These are phyloP conservation scores for Aphaenogaster ashmeadi DNA, from an alignment of 1,140 invertebrate species.

Conservation along the genomic window DNA sequence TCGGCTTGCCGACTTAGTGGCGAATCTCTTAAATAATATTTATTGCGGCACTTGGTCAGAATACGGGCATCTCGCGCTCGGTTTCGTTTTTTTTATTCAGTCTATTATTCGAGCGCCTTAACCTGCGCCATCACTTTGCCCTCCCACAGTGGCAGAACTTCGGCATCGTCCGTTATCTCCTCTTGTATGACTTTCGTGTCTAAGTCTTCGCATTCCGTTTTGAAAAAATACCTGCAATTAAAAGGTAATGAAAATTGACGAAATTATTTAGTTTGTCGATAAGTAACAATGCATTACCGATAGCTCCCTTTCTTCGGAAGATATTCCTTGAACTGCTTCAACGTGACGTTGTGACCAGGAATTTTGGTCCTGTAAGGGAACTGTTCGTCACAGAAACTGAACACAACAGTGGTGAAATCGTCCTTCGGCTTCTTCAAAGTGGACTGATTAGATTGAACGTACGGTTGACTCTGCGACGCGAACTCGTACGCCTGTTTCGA, in stretches of 20 bases:
- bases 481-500: slow-evolving; percentile 76
- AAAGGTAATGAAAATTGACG: background rate
- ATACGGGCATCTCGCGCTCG: slow-evolving; percentile 67
- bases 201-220: slow-evolving; percentile 96
- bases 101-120: slow-evolving; percentile 89
- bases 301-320: slow-evolving; percentile 97
- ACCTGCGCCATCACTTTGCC: slow-evolving; percentile 97
- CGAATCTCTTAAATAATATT: slow-evolving; percentile 75
- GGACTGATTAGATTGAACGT: slow-evolving; percentile 87
- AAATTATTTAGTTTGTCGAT: background rate
- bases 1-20: slow-evolving; percentile 47
- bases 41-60: slow-evolving; percentile 75
- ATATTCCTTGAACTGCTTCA: slow-evolving; percentile 96
- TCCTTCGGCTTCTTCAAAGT: slow-evolving; percentile 87
- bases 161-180: slow-evolving; percentile 95
- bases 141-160: slow-evolving; percentile 96
- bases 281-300: slow-evolving; percentile 89
- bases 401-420: slow-evolving; percentile 92
- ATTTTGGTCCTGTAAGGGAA: slow-evolving; percentile 97
- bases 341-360: slow-evolving; percentile 93
- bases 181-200: slow-evolving; percentile 96
- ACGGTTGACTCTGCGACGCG: slow-evolving; percentile 71
- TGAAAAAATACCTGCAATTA: slow-evolving; percentile 95
- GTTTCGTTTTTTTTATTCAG: slow-evolving; percentile 68
- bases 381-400: slow-evolving; percentile 94